Base-by-base conservation (phyloP, 2,113 vertebrate genomes). In the Urocitellus parryii region DNA sequence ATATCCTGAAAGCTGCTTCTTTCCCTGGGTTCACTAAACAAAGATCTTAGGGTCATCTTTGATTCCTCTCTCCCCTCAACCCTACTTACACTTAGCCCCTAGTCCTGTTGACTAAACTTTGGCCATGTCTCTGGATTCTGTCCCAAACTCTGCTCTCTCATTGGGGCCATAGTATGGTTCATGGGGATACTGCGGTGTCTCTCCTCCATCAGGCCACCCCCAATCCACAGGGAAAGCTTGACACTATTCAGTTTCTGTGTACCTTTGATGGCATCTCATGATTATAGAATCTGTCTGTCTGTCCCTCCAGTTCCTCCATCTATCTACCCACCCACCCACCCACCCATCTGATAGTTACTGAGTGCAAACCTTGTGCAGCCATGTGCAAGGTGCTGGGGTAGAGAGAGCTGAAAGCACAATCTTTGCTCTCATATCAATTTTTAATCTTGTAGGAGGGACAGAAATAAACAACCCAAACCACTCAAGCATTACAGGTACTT, bases 41-140 rank as follows among this genome's bases (percentile, higher is more conserved):
- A 82, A 96, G 83, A 34, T 56, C 74, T 82, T 42, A 73, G 37
- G 0, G 25, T 79, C 91, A 45, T 83, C 74, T 91, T 89, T 81
- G 84, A 20, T 14, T 88, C 16, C 22, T 56, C 2, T 65, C 18
- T 51, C 48, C 48, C 48, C 48, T 88, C 29, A 22, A 48, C 13
- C 12, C 0, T 8, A 12, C 32, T 20, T 32, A 53, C 2, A n/a
- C 65, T 72, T 67, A 45, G 79, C 74, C 48, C 76, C 4, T 2
- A 82, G 92, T 73, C 39, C 68, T 95, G 27, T 87, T 94, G 68
- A 89, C 74, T 91, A 89, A 92, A 88, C 78, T 68, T 85, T 73
- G 81, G n/a, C 67, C 56, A 24, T 76, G 61, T 80, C 67, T 93
- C 80, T 94, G 97, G 77, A 96, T 88, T 96, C 92, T 84, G 85